Evolutionary conservation across 1,140 invertebrate species (phyloP), one percentile per base, ranked within the genome.

Genomic region (Hydropsyche tenuis): DNA sequence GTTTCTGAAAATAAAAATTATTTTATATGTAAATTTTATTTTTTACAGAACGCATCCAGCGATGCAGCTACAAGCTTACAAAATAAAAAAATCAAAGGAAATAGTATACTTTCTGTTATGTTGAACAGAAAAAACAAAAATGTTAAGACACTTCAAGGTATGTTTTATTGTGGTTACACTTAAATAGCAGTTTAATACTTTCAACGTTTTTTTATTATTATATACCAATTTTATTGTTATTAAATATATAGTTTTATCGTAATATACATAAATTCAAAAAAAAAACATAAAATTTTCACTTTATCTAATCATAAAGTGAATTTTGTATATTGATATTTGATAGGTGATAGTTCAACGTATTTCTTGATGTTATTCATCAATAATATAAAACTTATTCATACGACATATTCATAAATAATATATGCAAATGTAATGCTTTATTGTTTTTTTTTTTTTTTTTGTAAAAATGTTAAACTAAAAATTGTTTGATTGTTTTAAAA

Each of bases 91-190:
- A 16, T 53, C 1, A 53, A 53, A 18, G 84, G 83, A 1, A 84
- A 85, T 81, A 84, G 84, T 82, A 81, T 86, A 63, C 80, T 86
- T 78, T 83, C 85, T 72, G 82, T 82, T 14, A 82, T 85, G 66
- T 82, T 86, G 79, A 81, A 81, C 70, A 85, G 84, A 78, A 83
- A 81, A 79, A 83, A 82, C n/a, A 85, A 84, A 80, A 82, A 81
- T 74, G 81, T 81, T 27, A 85, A 84, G 82, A 84, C 84, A 76
- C 82, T 83, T 75, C 80, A 82, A 79, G 84, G 85, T 85, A 74
- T 62, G n/a, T 20, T 51, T 16, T 37, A 53, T 43, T 45, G 14
- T 51, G 22, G 30, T 14, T 64, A 43, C 74, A 25, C 68, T 65
- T 56, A n/a, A 73, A 43, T n/a, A 23, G 37, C 4, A 22, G 11